Percentiles rank a stretch among this genome's conserved stretches.
Conservation (phyloP, 2,797 vertebrate species). For the Danio jaintianensis region DNA sequence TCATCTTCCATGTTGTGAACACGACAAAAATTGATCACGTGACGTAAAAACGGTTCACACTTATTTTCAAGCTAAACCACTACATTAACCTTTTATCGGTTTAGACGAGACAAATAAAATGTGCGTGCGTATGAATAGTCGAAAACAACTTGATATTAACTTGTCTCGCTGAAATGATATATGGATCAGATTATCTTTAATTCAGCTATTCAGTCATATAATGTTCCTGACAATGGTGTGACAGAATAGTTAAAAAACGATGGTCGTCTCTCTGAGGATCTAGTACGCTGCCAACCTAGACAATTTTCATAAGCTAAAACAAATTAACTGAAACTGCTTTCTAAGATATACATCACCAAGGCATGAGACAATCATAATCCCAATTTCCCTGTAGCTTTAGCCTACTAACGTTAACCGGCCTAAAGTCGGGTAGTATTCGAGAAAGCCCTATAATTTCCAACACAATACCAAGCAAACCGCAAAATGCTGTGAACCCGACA, state of each 20-base stretch:
- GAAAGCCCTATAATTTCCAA: neutral
- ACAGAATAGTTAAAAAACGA: slow-evolving; percentile 1
- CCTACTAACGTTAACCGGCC: slow-evolving; percentile 36
- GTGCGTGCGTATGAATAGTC: neutral
- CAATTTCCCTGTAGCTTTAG: slow-evolving; percentile 45
- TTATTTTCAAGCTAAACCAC: neutral
- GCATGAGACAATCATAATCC: slow-evolving; percentile 5
- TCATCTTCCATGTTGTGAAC: slow-evolving; percentile 22
- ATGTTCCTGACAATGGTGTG: slow-evolving; percentile 1
- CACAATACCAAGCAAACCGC: neutral
- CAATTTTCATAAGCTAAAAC: neutral
- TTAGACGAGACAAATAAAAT: neutral
- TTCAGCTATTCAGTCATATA: neutral
- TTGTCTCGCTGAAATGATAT: neutral
- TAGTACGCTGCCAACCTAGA: neutral
- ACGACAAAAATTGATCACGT: slow-evolving; percentile 24
- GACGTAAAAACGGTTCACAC: slow-evolving; percentile 5
- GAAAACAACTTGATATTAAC: neutral
- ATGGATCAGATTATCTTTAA: neutral
- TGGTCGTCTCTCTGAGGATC: neutral
- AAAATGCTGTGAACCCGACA: neutral
- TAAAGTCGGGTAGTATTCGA: neutral
- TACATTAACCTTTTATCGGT: neutral
- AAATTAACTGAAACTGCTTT: neutral
- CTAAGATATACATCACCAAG: neutral